phyloP scores from a whole-genome alignment of 1,140 invertebrate genomes.

The Bombus sylvicola region DNA sequence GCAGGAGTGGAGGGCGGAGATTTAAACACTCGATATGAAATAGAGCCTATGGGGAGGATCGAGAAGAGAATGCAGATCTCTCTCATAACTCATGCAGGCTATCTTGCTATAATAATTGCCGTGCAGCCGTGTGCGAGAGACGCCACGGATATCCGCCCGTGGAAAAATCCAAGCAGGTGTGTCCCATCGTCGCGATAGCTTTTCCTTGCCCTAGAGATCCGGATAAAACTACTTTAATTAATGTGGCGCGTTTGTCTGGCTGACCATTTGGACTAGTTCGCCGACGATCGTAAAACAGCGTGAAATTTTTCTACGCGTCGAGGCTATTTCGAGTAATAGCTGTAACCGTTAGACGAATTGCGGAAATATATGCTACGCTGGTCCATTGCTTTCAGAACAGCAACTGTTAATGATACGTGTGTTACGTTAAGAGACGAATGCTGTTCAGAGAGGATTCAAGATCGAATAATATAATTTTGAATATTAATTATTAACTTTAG shows the following conservation, averaged over 20 bases:
- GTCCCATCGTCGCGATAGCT: slow-evolving; percentile 33
- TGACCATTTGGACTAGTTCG: not conserved
- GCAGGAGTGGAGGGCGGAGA: slow-evolving; percentile 50
- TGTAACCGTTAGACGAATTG: not conserved
- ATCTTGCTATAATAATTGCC: slow-evolving; percentile 69
- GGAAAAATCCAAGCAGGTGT: slow-evolving; percentile 57
- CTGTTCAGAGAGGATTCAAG: not conserved
- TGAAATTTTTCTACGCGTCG: not conserved
- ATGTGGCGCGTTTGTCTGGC: not conserved
- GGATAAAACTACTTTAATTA: slow-evolving; percentile 3
- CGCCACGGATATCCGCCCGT: slow-evolving; percentile 54
- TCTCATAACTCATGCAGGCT: slow-evolving; percentile 67
- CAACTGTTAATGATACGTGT: not conserved
- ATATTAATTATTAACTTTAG: not conserved
- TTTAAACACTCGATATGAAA: slow-evolving; percentile 73
- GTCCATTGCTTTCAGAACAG: not conserved
- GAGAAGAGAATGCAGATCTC: slow-evolving; percentile 70
- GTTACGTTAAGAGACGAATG: too few species aligned
- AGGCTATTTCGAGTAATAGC: not conserved
- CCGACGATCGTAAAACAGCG: not conserved
- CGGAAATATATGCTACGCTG: not conserved
- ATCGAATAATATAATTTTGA: not conserved
- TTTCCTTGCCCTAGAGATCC: slow-evolving; percentile 4
- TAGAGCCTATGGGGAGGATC: slow-evolving; percentile 65
- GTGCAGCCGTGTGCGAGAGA: slow-evolving; percentile 8